Conservation (phyloP, 2,888 invertebrate genomes). For the Amblyjoppa fuscipennis region DNA sequence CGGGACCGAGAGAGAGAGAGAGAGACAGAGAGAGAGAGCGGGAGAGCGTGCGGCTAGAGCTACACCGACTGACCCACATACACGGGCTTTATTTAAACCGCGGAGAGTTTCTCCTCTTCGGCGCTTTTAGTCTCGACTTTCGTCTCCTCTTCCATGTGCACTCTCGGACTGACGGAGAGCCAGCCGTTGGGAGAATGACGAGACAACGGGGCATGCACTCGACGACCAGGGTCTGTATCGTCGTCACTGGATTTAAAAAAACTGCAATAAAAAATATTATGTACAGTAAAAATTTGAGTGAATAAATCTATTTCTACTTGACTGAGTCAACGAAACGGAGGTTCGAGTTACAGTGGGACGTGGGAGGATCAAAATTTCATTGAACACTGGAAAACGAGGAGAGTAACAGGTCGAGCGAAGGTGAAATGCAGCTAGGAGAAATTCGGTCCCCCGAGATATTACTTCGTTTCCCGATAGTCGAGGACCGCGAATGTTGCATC, state of each 20-base stretch:
- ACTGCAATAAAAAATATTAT: background rate
- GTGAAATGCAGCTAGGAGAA: constrained; percentile 1
- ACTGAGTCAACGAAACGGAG: background rate
- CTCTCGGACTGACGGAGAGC: constrained; percentile 38
- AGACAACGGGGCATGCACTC: constrained; percentile 11
- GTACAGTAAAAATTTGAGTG: background rate
- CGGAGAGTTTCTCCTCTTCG: constrained; percentile 80
- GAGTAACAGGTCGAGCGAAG: constrained; percentile 17
- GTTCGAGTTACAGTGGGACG: background rate
- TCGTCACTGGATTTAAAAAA: background rate
- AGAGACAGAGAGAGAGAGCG: constrained; percentile 69
- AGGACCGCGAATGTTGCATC: constrained; percentile 19
- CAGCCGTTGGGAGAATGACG: background rate
- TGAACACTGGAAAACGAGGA: background rate
- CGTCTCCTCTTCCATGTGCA: constrained; percentile 72
- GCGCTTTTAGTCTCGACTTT: constrained; percentile 81
- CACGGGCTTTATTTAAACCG: constrained; percentile 85
- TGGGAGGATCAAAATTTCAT: background rate
- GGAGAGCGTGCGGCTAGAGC: constrained; percentile 72
- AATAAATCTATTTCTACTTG: background rate
- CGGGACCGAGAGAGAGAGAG: constrained; percentile 60
- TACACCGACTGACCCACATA: constrained; percentile 84
- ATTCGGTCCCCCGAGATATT: constrained; percentile 13
- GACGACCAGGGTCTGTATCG: constrained; percentile 27
- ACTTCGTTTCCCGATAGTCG: constrained; percentile 19